Conservation (phyloP, 53 echinoderm and acorn worm species). For the Echinometra lucunter region DNA sequence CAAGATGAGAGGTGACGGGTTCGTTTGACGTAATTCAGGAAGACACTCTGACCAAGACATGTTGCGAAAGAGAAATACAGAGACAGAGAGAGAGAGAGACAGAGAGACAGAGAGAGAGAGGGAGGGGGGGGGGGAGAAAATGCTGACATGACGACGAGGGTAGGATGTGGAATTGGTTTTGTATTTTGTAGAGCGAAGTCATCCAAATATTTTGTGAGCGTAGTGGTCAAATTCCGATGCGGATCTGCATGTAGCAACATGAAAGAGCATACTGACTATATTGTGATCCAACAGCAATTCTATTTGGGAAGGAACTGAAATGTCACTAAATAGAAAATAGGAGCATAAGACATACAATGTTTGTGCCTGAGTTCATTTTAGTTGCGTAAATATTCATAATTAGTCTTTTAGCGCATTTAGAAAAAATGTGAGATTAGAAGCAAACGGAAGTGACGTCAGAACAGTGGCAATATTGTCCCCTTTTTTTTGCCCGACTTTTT, state of each 20-base stretch:
- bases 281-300: neutral
- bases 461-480: too few species aligned
- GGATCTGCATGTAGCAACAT: neutral
- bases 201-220: conserved; percentile 9
- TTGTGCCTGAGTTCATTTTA: too few species aligned
- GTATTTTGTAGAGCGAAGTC: neutral
- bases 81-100: neutral
- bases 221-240: neutral
- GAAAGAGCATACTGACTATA: neutral
- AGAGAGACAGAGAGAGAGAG: neutral
- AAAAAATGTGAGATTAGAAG: too few species aligned
- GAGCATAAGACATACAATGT: too few species aligned
- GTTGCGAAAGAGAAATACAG: neutral
- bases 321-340: too few species aligned
- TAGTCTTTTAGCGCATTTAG: too few species aligned
- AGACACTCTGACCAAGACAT: neutral
- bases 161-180: neutral
- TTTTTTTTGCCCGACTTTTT: too few species aligned
- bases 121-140: too few species aligned
- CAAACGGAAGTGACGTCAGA: too few species aligned
- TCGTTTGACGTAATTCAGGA: neutral
- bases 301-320: too few species aligned
- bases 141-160: neutral
- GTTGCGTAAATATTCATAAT: too few species aligned
- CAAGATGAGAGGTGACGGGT: neutral